phyloP scores from a whole-genome alignment of 2,888 invertebrate genomes.

The Suillia variegata region DNA sequence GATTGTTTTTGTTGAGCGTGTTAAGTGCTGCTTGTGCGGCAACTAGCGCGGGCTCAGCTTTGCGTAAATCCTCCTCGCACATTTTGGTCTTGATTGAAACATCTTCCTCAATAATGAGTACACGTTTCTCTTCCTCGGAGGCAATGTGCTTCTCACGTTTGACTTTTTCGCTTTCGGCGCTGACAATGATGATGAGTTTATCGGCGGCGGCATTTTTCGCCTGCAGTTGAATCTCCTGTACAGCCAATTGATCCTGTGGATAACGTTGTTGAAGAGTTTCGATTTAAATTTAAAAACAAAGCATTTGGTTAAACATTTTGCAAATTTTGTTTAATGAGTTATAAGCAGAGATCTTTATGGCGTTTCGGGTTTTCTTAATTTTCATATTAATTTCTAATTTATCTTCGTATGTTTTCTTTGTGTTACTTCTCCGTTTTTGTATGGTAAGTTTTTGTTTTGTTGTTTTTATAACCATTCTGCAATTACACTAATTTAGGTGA shows the following conservation, averaged over 20 bases:
- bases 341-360: neutral
- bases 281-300: no score
- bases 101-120: conserved; percentile 86
- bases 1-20: conserved; percentile 92
- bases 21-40: conserved; percentile 81
- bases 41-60: conserved; percentile 88
- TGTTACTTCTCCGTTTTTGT: no score
- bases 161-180: conserved; percentile 90
- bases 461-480: no score
- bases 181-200: conserved; percentile 84
- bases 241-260: conserved; percentile 63
- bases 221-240: conserved; percentile 82
- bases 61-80: conserved; percentile 87
- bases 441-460: no score
- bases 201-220: conserved; percentile 92
- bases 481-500: no score
- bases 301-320: neutral
- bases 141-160: conserved; percentile 82
- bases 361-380: no score
- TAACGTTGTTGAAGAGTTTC: neutral
- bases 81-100: conserved; percentile 85
- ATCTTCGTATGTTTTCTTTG: no score
- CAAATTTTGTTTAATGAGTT: neutral
- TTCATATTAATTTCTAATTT: no score
- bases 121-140: conserved; percentile 88